Conservation (phyloP, 2,113 vertebrate genomes). For the Saguinus midas region DNA sequence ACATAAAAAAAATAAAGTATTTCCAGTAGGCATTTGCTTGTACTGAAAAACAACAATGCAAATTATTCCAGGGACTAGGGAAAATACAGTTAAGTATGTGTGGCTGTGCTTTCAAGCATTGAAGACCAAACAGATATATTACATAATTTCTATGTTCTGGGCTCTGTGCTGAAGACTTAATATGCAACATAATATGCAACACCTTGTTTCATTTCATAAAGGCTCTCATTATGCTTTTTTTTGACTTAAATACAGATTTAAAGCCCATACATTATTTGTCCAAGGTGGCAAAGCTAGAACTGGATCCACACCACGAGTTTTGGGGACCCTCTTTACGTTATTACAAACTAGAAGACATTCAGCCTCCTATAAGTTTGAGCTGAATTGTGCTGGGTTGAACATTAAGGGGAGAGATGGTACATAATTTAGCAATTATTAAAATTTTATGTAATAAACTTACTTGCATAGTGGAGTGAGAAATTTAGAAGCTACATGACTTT, state of each 20-base stretch:
- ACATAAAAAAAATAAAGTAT: neutral
- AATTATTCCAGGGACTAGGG: neutral
- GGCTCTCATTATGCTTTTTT: neutral
- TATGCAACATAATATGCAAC: neutral
- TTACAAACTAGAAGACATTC: neutral
- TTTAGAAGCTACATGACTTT: neutral
- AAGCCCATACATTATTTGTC: neutral
- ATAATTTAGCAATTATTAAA: neutral
- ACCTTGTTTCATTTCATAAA: neutral
- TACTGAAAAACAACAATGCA: neutral
- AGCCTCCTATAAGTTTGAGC: neutral
- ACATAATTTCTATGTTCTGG: neutral
- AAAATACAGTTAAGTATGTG: neutral
- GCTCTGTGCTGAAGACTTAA: neutral
- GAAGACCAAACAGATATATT: neutral
- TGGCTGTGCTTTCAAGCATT: neutral
- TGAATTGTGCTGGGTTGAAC: neutral
- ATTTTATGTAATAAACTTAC: neutral
- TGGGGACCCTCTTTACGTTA: neutral
- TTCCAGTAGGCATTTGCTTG: neutral
- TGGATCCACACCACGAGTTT: neutral
- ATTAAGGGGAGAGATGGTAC: rapidly evolving
- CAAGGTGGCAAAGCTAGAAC: neutral
- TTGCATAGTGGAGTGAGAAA: neutral
- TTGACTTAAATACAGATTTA: neutral